These are phyloP conservation scores for Macaria liturata DNA, from an alignment of 2,888 invertebrate species.

Conservation along the genomic window DNA sequence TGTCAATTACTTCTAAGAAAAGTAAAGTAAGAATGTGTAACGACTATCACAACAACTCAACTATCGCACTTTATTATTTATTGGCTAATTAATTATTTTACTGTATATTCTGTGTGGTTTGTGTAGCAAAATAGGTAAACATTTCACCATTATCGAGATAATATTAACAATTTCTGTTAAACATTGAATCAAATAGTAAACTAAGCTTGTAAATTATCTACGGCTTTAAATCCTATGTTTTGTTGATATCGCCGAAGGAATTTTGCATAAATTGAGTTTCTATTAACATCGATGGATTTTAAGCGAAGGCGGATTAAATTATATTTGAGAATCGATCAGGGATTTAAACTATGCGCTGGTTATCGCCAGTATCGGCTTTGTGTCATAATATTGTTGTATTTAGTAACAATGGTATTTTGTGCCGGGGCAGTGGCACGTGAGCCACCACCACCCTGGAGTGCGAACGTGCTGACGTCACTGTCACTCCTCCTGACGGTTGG, in stretches of 20 bases:
- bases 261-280: constrained; percentile 29
- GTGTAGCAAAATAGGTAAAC: too few species aligned
- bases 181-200: too few species aligned
- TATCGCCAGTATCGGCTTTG: constrained; percentile 54
- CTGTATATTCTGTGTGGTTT: too few species aligned
- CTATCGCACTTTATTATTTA: too few species aligned
- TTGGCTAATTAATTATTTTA: too few species aligned
- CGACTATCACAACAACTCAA: too few species aligned
- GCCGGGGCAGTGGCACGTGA: constrained; percentile 48
- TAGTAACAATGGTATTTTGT: constrained; percentile 60
- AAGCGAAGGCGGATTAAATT: constrained; percentile 44
- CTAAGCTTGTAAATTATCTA: constrained; percentile 2
- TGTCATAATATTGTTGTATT: constrained; percentile 58
- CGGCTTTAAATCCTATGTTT: constrained; percentile 8
- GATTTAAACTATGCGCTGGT: constrained; percentile 48
- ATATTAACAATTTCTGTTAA: too few species aligned
- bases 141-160: too few species aligned
- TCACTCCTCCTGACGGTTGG: too few species aligned
- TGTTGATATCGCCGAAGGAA: constrained; percentile 22
- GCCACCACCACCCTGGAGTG: too few species aligned
- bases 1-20: constrained; percentile 4
- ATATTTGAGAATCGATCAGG: constrained; percentile 53
- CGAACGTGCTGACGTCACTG: too few species aligned
- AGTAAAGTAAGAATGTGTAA: background rate
- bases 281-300: constrained; percentile 27